Evolutionary conservation across 92 coral and sea anemone genomes (phyloP).

Genomic region (Siderastrea radians): DNA sequence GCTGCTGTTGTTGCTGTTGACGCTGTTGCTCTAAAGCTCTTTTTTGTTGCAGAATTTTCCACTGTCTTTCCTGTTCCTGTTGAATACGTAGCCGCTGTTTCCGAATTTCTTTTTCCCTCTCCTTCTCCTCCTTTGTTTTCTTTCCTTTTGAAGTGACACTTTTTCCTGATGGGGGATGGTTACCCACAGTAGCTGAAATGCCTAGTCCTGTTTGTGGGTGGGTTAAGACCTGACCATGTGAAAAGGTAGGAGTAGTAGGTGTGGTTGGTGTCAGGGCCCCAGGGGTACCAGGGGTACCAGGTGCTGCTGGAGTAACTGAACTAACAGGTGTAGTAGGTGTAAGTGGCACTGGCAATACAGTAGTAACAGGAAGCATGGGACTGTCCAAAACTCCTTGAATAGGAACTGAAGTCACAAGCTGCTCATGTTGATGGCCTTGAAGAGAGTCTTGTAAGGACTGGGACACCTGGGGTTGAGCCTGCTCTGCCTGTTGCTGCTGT

Average conservation of each 20-base stretch:
- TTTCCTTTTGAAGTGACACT: slow-evolving; percentile 68
- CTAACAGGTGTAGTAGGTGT: slow-evolving; percentile 69
- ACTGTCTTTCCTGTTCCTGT: slow-evolving; percentile 96
- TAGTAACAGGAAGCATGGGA: slow-evolving; percentile 29
- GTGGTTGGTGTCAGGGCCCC: slow-evolving; percentile 67
- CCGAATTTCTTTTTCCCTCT: slow-evolving; percentile 88
- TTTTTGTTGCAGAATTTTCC: slow-evolving; percentile 98
- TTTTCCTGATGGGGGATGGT: slow-evolving; percentile 39
- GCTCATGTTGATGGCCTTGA: slow-evolving; percentile 43
- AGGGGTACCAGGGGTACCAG: slow-evolving; percentile 83
- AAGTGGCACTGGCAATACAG: slow-evolving; percentile 62
- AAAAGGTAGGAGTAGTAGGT: slow-evolving; percentile 68
- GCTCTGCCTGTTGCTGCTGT: slow-evolving; percentile 10
- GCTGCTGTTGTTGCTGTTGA: slow-evolving; percentile 96
- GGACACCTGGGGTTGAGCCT: slow-evolving; percentile 19
- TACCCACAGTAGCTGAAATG: slow-evolving; percentile 11
- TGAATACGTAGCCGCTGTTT: slow-evolving; percentile 89
- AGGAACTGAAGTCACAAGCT: slow-evolving; percentile 17
- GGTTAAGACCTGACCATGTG: slow-evolving; percentile 26
- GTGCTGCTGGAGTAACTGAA: slow-evolving; percentile 60
- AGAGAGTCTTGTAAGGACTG: slow-evolving; percentile 31
- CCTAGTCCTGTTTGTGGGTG: slow-evolving; percentile 42
- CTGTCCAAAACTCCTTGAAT: slow-evolving; percentile 32
- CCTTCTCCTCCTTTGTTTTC: slow-evolving; percentile 90
- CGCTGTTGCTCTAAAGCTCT: slow-evolving; percentile 94